Conservation (phyloP, 1,140 invertebrate species). For the Papilio helenus region DNA sequence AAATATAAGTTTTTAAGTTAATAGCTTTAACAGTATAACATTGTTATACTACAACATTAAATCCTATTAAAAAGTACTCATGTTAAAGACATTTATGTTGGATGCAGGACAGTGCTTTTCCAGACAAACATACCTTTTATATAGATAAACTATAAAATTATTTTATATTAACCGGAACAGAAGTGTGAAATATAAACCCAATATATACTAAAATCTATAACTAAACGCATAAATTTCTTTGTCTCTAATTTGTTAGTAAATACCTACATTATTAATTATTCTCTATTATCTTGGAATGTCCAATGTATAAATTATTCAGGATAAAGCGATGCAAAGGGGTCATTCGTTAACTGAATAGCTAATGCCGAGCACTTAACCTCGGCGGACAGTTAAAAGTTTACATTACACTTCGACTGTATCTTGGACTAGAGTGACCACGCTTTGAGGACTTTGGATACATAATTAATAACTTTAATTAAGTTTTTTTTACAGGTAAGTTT, state of each 20-base stretch:
- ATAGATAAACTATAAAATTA: no score
- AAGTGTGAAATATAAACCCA: neutral
- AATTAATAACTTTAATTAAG: neutral
- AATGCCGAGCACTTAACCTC: conserved; percentile 40
- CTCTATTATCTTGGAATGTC: neutral
- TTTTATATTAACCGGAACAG: no score
- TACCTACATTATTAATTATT: neutral
- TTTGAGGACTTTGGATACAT: neutral
- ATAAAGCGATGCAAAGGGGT: neutral
- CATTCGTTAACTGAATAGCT: conserved; percentile 8
- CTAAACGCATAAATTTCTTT: neutral
- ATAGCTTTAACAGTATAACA: no score
- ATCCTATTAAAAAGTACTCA: no score
- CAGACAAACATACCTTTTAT: no score
- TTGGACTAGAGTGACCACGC: neutral
- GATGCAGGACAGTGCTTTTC: no score
- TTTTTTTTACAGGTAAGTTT: neutral
- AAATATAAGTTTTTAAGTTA: no score
- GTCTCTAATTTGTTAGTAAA: neutral
- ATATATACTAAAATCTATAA: neutral
- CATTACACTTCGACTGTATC: neutral
- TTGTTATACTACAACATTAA: no score
- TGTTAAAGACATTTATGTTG: no score
- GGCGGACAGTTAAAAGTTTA: conserved; percentile 7
- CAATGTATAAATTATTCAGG: neutral